Percentiles rank a stretch among this genome's conserved stretches.
Evolutionary conservation across 2,113 vertebrate genomes (phyloP).

Genomic region (Brachypteracias leptosomus): DNA sequence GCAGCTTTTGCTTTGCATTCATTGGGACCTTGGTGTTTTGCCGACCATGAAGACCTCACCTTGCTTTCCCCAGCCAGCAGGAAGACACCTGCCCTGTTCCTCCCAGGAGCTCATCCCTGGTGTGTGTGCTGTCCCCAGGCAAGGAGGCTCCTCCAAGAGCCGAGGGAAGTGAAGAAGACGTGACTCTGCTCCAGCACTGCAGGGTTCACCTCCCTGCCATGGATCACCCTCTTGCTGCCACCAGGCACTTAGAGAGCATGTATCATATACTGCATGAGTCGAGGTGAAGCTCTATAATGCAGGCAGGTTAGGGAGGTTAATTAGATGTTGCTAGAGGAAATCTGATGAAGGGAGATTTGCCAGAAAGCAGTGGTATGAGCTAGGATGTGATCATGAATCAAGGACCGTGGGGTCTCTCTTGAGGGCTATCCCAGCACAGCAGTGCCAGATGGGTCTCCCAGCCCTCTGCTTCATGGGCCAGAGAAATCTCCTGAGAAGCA

Average conservation of each 20-base stretch:
- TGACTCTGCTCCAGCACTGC: not conserved
- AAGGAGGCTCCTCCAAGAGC: not conserved
- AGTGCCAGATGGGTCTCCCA: not conserved
- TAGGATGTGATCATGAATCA: not conserved
- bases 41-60: rapidly evolving
- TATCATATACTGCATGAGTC: too few relatives aligned
- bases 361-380: not conserved
- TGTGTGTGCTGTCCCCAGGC: not conserved
- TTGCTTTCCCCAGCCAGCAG: not conserved
- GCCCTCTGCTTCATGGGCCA: not conserved
- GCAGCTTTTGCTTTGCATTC: not conserved
- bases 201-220: not conserved
- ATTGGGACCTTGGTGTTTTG: not conserved
- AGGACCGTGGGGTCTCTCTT: not conserved
- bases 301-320: not conserved
- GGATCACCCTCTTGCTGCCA: not conserved
- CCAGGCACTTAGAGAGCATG: rapidly evolving
- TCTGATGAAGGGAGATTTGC: not conserved
- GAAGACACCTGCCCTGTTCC: not conserved
- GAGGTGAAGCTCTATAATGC: not conserved
- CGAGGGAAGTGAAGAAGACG: rapidly evolving
- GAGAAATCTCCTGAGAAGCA: not conserved
- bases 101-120: not conserved
- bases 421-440: not conserved
- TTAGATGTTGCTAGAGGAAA: not conserved